These are phyloP conservation scores for Scaptomyza hsui DNA, from an alignment of 1,140 invertebrate genomes.

Conservation along the genomic window DNA sequence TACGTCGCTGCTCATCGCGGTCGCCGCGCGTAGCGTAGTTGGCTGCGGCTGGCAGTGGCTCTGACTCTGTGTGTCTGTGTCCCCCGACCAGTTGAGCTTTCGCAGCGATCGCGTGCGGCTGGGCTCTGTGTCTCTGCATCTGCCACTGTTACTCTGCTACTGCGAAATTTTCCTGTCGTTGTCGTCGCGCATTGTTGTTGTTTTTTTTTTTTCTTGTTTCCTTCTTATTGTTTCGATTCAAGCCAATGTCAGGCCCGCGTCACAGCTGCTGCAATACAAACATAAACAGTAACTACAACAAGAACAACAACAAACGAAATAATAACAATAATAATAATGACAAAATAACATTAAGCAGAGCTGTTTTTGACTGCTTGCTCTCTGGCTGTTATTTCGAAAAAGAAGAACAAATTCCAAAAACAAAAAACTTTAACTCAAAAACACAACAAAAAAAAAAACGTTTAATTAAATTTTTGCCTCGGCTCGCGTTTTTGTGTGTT, in stretches of 20 bases:
- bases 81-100: constrained; percentile 75
- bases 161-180: constrained; percentile 9
- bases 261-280: constrained; percentile 29
- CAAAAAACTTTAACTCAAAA: constrained; percentile 18
- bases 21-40: constrained; percentile 4
- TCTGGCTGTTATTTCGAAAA: constrained; percentile 10
- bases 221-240: constrained; percentile 3
- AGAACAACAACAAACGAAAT: constrained; percentile 20
- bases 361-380: constrained; percentile 27
- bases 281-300: constrained; percentile 16
- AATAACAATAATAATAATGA: constrained; percentile 22
- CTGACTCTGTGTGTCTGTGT: constrained; percentile 52
- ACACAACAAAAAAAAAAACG: not conserved
- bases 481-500: constrained; percentile 41
- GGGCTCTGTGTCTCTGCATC: constrained; percentile 54
- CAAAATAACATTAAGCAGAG: constrained; percentile 30
- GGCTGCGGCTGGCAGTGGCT: constrained; percentile 19
- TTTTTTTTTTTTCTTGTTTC: not conserved
- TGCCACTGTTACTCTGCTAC: not conserved
- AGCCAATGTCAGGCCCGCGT: constrained; percentile 45
- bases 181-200: constrained; percentile 2
- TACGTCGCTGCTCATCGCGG: constrained; percentile 14
- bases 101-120: constrained; percentile 81
- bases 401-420: constrained; percentile 33
- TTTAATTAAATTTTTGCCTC: constrained; percentile 45